A percentile compares a stretch with the other conserved stretches of the same genome.
phyloP scores from a whole-genome alignment of 37 sponge, comb jelly and placozoan species.

The Haliclona indistincta region DNA sequence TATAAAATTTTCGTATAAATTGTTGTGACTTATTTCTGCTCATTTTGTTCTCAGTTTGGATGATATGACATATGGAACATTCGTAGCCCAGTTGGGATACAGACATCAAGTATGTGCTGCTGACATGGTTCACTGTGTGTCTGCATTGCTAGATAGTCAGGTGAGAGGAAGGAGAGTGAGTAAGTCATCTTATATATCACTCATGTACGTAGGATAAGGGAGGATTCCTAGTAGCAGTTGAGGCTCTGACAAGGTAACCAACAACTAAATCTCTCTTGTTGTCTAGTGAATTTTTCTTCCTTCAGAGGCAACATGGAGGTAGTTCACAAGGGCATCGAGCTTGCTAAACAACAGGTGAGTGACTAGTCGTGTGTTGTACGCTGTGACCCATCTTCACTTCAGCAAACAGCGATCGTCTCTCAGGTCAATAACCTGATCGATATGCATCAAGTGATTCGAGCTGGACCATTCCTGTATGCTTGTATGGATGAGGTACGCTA shows the following conservation, averaged over 20 bases:
- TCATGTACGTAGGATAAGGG: not conserved
- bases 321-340: constrained; percentile 47
- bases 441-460: constrained; percentile 75
- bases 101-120: constrained; percentile 72
- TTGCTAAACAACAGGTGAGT: constrained; percentile 70
- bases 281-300: not conserved
- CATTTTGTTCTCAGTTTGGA: constrained; percentile 46
- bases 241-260: constrained; percentile 64
- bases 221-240: constrained; percentile 71
- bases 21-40: not conserved
- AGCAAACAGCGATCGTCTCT: constrained; percentile 79
- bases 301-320: constrained; percentile 50
- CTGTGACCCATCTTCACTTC: constrained; percentile 1
- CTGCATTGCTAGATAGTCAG: constrained; percentile 60
- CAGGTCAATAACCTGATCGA: constrained; percentile 87
- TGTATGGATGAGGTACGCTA: constrained; percentile 86
- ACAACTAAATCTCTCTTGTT: not conserved
- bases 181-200: not conserved
- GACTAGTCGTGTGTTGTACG: not conserved
- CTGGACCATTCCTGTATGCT: constrained; percentile 91
- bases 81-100: constrained; percentile 89
- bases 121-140: constrained; percentile 59
- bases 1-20: not conserved
- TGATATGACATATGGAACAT: constrained; percentile 86
- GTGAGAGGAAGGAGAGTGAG: constrained; percentile 33